phyloP scores from a whole-genome alignment of 2,888 invertebrate species.

The Neoscelio sp. region DNA sequence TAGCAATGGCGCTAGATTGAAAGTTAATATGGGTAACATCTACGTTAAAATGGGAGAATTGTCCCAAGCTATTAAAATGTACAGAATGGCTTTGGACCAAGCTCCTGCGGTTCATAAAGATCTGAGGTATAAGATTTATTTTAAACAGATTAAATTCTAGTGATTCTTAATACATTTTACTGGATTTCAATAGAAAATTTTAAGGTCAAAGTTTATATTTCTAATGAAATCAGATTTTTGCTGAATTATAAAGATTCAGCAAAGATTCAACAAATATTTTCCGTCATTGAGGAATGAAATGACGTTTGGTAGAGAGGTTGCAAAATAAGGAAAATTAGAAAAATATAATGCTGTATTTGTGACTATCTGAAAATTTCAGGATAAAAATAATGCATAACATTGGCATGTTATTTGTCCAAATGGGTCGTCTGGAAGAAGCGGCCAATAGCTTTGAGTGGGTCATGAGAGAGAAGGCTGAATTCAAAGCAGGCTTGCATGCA shows the following conservation, averaged over 20 bases:
- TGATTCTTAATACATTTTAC: too few species aligned
- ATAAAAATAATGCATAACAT: constrained; percentile 99
- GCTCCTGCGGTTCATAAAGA: constrained; percentile 96
- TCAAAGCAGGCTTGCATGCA: constrained; percentile 93
- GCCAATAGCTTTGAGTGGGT: constrained; percentile 98
- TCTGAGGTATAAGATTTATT: constrained; percentile 86
- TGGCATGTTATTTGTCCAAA: constrained; percentile 95
- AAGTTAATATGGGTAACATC: constrained; percentile 99
- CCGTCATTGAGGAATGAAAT: too few species aligned
- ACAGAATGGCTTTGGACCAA: constrained; percentile 99
- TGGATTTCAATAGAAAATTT: too few species aligned
- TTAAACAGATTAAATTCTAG: too few species aligned
- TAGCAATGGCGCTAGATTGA: constrained; percentile 95
- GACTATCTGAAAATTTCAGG: constrained; percentile 82
- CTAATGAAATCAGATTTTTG: background rate
- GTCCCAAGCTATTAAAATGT: constrained; percentile 98
- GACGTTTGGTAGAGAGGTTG: too few species aligned
- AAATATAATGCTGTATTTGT: background rate
- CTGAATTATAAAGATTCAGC: too few species aligned
- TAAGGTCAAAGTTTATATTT: background rate
- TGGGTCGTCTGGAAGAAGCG: constrained; percentile 98
- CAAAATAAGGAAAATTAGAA: constrained; percentile 4
- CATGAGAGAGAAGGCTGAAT: constrained; percentile 97
- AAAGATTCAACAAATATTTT: too few species aligned
- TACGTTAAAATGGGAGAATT: constrained; percentile 97